Conservation (phyloP, 2,888 invertebrate genomes). For the Scaptomyza reducta region DNA sequence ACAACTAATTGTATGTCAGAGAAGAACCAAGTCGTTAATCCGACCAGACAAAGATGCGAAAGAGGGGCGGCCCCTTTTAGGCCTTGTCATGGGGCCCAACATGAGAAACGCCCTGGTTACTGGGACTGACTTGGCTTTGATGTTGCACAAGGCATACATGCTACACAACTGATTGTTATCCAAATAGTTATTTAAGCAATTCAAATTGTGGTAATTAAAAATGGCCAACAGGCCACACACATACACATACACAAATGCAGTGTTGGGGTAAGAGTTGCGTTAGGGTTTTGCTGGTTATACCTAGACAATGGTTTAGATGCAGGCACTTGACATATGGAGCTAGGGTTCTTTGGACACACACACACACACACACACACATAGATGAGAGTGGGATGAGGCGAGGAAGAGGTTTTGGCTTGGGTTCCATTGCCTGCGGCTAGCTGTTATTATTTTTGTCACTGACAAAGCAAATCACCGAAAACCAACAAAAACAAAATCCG, state of each 20-base stretch:
- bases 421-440: constrained; percentile 64
- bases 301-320: constrained; percentile 44
- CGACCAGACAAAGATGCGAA: not conserved
- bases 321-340: constrained; percentile 73
- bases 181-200: constrained; percentile 78
- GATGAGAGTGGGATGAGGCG: not conserved
- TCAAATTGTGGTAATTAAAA: constrained; percentile 79
- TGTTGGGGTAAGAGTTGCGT: not conserved
- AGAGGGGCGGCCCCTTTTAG: constrained; percentile 11
- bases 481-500: constrained; percentile 68
- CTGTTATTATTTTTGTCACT: constrained; percentile 80
- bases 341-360: constrained; percentile 37
- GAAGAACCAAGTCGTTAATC: constrained; percentile 24
- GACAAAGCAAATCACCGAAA: constrained; percentile 80
- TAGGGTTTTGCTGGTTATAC: constrained; percentile 16
- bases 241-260: not conserved
- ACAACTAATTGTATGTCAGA: constrained; percentile 33
- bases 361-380: not conserved
- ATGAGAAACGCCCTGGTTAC: constrained; percentile 22
- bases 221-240: constrained; percentile 58
- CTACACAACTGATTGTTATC: constrained; percentile 68
- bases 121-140: constrained; percentile 46
- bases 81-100: constrained; percentile 22
- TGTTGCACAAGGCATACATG: constrained; percentile 47
- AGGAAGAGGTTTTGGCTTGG: constrained; percentile 18